Conservation (phyloP, 2,113 vertebrate genomes). For the Cyprinus carpio region DNA sequence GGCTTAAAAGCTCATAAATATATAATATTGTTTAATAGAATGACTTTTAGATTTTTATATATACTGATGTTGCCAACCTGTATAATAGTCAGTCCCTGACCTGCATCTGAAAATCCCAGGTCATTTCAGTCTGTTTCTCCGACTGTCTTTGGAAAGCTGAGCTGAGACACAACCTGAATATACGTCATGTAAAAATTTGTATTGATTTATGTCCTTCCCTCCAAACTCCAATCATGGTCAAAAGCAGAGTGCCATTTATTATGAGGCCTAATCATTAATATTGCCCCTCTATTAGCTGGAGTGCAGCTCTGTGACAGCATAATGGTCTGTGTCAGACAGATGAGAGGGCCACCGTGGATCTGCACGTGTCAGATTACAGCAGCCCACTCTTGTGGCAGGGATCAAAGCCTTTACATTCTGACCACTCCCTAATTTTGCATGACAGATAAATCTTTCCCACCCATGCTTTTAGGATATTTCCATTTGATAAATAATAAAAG, state of each 20-base stretch:
- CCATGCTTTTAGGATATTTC: slow-evolving; percentile 37
- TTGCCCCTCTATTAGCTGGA: slow-evolving; percentile 73
- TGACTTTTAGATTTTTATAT: slow-evolving; percentile 25
- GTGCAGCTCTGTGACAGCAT: slow-evolving; percentile 74
- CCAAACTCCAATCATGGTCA: slow-evolving; percentile 48
- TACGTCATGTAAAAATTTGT: slow-evolving; percentile 60
- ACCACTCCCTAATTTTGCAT: slow-evolving; percentile 40
- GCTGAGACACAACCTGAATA: slow-evolving; percentile 40
- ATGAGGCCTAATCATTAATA: slow-evolving; percentile 66
- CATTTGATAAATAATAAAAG: slow-evolving; percentile 45
- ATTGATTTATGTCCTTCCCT: slow-evolving; percentile 63
- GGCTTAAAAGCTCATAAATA: slow-evolving; percentile 15
- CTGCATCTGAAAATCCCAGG: not conserved
- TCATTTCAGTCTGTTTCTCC: not conserved
- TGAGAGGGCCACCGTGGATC: slow-evolving; percentile 66
- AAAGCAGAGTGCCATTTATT: slow-evolving; percentile 54
- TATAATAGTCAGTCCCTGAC: not conserved
- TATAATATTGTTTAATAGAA: slow-evolving; percentile 7
- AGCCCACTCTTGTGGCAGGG: slow-evolving; percentile 40
- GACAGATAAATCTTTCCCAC: slow-evolving; percentile 30
- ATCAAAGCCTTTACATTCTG: slow-evolving; percentile 12
- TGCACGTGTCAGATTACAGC: slow-evolving; percentile 61
- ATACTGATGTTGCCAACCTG: not conserved
- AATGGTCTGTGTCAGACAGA: slow-evolving; percentile 68
- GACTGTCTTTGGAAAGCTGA: slow-evolving; percentile 10